Conservation (phyloP, 2,888 invertebrate genomes). For the Pegoplata infirma region DNA sequence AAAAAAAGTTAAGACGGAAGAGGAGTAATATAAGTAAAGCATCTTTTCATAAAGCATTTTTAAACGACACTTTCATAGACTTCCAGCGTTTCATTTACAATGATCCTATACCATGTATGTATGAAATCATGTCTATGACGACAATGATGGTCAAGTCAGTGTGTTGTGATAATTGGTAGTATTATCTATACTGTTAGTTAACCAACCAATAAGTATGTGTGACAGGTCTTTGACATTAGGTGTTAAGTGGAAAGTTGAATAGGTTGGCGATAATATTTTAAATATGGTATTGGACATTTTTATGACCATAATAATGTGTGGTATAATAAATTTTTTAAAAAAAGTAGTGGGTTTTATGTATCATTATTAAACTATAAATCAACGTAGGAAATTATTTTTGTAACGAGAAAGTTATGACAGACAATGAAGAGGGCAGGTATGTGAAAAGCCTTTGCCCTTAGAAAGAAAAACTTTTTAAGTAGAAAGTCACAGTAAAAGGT, state of each 20-base stretch:
- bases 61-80: conserved; percentile 27
- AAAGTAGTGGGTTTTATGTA: conserved; percentile 8
- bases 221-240: conserved; percentile 53
- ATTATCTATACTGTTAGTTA: conserved; percentile 13
- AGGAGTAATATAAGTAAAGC: conserved; percentile 15
- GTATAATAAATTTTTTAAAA: conserved; percentile 3
- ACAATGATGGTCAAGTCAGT: conserved; percentile 12
- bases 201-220: too few species aligned
- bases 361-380: too few species aligned
- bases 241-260: conserved; percentile 52
- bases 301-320: conserved; percentile 1
- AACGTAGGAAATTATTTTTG: too few species aligned
- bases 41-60: conserved; percentile 21
- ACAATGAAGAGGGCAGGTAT: too few species aligned
- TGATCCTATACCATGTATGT: conserved; percentile 29
- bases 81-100: conserved; percentile 5
- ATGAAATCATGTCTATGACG: conserved; percentile 7
- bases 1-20: conserved; percentile 33
- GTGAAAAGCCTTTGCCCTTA: too few species aligned
- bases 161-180: conserved; percentile 6
- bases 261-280: conserved; percentile 18
- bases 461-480: too few species aligned
- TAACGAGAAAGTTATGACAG: too few species aligned
- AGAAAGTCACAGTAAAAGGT: too few species aligned
- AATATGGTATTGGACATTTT: conserved; percentile 4